phyloP scores from a whole-genome alignment of 2,888 invertebrate genomes.

The Sinhomidia bicolor region DNA sequence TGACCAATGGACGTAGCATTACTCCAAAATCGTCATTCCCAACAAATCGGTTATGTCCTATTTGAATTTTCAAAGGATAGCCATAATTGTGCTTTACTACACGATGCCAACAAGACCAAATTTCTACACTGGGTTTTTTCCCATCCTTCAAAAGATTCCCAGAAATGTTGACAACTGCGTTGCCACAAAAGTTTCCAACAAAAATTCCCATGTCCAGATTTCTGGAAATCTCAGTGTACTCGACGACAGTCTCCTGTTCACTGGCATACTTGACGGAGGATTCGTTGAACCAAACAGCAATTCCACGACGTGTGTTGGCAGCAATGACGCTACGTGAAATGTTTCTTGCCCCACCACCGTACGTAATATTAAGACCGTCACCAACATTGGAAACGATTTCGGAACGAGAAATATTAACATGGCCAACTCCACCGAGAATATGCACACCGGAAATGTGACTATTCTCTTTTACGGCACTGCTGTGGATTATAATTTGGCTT shows the following conservation, averaged over 20 bases:
- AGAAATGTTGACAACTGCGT: constrained; percentile 93
- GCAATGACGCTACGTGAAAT: constrained; percentile 92
- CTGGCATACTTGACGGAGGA: constrained; percentile 91
- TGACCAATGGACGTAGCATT: constrained; percentile 91
- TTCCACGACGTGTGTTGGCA: constrained; percentile 93
- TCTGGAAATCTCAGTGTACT: constrained; percentile 92
- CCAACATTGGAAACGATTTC: constrained; percentile 94
- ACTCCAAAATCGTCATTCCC: constrained; percentile 88
- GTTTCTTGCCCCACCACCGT: constrained; percentile 96
- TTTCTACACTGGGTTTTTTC: constrained; percentile 89
- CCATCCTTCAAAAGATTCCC: constrained; percentile 94
- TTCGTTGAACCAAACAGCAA: constrained; percentile 95
- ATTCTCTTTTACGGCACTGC: constrained; percentile 92
- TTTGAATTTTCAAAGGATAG: constrained; percentile 85
- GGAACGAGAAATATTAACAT: constrained; percentile 95
- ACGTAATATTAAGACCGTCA: constrained; percentile 97
- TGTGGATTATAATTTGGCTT: constrained; percentile 92
- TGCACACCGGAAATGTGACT: constrained; percentile 95
- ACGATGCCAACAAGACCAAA: constrained; percentile 90
- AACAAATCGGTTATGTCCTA: constrained; percentile 93
- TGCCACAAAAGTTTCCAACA: constrained; percentile 96
- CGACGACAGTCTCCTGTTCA: constrained; percentile 93
- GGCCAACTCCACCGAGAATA: constrained; percentile 94
- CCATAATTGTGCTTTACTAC: constrained; percentile 67
- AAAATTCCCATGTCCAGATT: constrained; percentile 94